A percentile compares a stretch with the other conserved stretches of the same genome.
Evolutionary conservation across 1,140 invertebrate genomes (phyloP).

Genomic region (Melanaphis sacchari): DNA sequence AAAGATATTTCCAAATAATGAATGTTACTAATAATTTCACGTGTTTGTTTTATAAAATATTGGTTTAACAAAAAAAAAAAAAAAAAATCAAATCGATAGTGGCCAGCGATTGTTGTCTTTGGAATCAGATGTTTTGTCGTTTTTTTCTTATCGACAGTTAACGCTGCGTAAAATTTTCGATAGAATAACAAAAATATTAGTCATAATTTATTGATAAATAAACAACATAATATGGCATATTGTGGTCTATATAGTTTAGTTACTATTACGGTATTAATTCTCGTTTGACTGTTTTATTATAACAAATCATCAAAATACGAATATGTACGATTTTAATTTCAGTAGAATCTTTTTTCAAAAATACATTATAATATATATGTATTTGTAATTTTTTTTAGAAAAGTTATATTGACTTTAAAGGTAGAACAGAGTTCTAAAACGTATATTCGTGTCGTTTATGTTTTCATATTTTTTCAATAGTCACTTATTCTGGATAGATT

Average conservation of each 20-base stretch:
- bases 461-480: neutral
- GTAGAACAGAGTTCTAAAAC: neutral
- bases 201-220: neutral
- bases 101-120: neutral
- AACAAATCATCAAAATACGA: neutral
- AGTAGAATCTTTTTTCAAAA: neutral
- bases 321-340: too few species aligned
- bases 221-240: neutral
- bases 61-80: neutral
- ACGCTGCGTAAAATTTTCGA: neutral
- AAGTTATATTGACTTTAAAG: neutral
- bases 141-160: neutral
- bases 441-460: neutral
- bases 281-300: neutral
- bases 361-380: neutral
- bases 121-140: neutral
- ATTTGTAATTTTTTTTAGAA: neutral
- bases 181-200: neutral
- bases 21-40: neutral
- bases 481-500: neutral
- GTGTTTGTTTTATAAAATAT: neutral
- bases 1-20: neutral
- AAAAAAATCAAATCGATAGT: neutral
- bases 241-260: neutral
- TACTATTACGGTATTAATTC: neutral